Conservation (phyloP, 2,113 vertebrate genomes). For the Oenanthe melanoleuca region DNA sequence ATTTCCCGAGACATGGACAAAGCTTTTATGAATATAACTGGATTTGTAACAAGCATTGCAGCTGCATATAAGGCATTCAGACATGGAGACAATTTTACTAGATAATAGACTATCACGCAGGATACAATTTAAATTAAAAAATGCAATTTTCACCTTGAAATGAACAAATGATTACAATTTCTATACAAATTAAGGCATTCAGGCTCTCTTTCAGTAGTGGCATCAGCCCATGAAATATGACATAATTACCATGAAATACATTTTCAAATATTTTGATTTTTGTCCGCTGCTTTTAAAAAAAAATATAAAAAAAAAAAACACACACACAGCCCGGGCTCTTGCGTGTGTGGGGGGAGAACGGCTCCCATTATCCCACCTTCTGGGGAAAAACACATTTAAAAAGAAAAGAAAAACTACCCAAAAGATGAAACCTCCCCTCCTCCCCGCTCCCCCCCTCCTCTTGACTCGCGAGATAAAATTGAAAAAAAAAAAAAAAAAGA, state of each 20-base stretch:
- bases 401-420: constrained; percentile 84
- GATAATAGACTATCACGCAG: constrained; percentile 99
- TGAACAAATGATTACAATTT: constrained; percentile 99
- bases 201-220: constrained; percentile 96
- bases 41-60: constrained; percentile 92
- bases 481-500: constrained; percentile 70
- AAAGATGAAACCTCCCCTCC: constrained; percentile 81
- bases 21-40: constrained; percentile 95
- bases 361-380: constrained; percentile 86
- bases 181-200: constrained; percentile 99
- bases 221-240: constrained; percentile 99
- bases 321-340: constrained; percentile 85
- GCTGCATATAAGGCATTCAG: constrained; percentile 89
- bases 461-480: constrained; percentile 91
- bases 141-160: constrained; percentile 99
- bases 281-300: constrained; percentile 84
- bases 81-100: constrained; percentile 99
- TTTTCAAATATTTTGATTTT: constrained; percentile 99
- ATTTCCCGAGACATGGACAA: constrained; percentile 89
- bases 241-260: constrained; percentile 99
- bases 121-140: constrained; percentile 99
- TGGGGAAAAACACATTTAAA: constrained; percentile 89
- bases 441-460: constrained; percentile 67
- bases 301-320: too few relatives aligned
- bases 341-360: constrained; percentile 33